These are phyloP conservation scores for Strix uralensis DNA, from an alignment of 2,113 vertebrate genomes.

Conservation along the genomic window DNA sequence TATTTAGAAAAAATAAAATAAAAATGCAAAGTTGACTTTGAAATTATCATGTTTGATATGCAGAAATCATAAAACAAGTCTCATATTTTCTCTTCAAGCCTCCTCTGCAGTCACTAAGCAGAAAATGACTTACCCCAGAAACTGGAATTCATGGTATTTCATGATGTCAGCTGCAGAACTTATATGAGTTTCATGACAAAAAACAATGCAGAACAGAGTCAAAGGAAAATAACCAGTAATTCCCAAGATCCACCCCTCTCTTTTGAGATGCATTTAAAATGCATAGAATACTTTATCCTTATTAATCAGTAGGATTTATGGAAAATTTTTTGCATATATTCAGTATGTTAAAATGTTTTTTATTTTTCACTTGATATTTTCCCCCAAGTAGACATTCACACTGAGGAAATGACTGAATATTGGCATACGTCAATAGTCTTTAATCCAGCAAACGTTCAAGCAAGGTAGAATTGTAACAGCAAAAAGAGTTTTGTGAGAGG, in stretches of 20 bases:
- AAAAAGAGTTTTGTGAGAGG: not conserved
- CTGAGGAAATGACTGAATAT: not conserved
- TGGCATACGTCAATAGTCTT: not conserved
- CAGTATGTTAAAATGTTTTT: not conserved
- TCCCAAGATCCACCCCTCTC: not conserved
- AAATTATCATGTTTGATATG: not conserved
- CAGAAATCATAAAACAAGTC: not conserved
- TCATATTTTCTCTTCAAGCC: not conserved
- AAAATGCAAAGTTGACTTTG: not conserved
- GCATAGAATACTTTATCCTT: not conserved
- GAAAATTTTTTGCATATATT: not conserved
- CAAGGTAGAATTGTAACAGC: not conserved
- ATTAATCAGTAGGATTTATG: not conserved
- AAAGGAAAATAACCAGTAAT: not conserved
- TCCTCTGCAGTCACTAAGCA: not conserved
- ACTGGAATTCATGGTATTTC: not conserved
- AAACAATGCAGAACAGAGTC: not conserved
- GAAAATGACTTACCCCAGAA: not conserved
- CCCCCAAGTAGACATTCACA: not conserved
- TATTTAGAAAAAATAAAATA: not conserved
- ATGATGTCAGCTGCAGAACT: not conserved
- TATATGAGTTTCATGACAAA: not conserved
- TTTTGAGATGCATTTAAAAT: not conserved
- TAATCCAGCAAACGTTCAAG: not conserved
- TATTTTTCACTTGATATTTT: not conserved